Conservation (phyloP, 2,113 vertebrate genomes). For the Neolamprologus sp. region DNA sequence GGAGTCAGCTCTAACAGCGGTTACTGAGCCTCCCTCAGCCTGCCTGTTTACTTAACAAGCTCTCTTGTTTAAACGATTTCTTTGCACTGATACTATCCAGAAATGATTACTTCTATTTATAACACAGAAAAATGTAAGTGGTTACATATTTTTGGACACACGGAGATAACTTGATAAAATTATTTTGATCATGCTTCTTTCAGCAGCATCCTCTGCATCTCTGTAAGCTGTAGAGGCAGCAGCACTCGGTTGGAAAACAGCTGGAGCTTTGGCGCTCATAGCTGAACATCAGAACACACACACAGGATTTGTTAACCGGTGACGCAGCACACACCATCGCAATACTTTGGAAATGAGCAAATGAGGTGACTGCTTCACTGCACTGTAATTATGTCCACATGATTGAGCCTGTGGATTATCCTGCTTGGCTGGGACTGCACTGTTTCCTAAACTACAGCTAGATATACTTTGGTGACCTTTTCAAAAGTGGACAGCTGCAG, state of each 20-base stretch:
- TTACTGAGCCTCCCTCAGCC: background rate
- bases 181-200: background rate
- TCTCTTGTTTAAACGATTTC: background rate
- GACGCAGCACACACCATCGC: background rate
- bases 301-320: background rate
- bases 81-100: background rate
- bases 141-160: background rate
- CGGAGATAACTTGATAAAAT: background rate
- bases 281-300: background rate
- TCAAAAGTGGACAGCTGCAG: background rate
- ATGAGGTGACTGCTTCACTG: conserved; percentile 32
- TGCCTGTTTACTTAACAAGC: background rate
- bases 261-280: background rate
- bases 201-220: background rate
- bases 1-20: background rate
- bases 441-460: background rate
- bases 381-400: conserved; percentile 61
- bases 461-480: background rate
- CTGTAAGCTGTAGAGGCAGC: background rate
- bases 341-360: conserved; percentile 18
- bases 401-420: conserved; percentile 42
- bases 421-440: background rate
- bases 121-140: background rate
- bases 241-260: too few relatives aligned
- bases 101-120: background rate